Percentiles rank a stretch among this genome's conserved stretches.
These are phyloP conservation scores for Piezodorus guildinii DNA, from an alignment of 1,140 invertebrate genomes.

Conservation along the genomic window DNA sequence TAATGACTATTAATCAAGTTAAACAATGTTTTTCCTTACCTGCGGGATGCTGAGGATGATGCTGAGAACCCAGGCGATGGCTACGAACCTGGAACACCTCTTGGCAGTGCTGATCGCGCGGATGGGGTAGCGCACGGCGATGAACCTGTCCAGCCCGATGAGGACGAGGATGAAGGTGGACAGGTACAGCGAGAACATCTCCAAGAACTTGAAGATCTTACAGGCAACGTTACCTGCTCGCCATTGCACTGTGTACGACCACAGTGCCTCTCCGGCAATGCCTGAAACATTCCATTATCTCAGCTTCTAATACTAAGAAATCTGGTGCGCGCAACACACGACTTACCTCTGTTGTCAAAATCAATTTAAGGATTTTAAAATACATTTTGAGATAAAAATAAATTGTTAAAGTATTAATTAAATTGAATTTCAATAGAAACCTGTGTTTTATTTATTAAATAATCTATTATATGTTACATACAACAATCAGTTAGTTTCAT, in stretches of 20 bases:
- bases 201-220: constrained; percentile 68
- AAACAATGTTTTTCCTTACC: no score
- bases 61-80: constrained; percentile 54
- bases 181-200: constrained; percentile 71
- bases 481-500: no score
- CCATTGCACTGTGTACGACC: constrained; percentile 71
- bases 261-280: constrained; percentile 62
- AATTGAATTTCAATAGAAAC: no score
- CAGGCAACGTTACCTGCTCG: constrained; percentile 58
- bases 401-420: no score
- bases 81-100: constrained; percentile 47
- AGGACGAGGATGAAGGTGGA: constrained; percentile 61
- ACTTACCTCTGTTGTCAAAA: no score
- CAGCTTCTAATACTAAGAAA: no score
- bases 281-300: neutral
- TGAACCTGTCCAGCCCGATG: constrained; percentile 67
- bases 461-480: no score
- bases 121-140: constrained; percentile 70
- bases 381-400: no score
- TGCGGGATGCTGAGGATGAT: constrained; percentile 65
- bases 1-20: no score
- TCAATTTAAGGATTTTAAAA: no score
- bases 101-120: constrained; percentile 54
- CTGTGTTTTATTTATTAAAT: no score
- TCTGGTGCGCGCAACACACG: no score